Evolutionary conservation across 2,888 invertebrate genomes (phyloP).

Genomic region (Cotesia congregata): DNA sequence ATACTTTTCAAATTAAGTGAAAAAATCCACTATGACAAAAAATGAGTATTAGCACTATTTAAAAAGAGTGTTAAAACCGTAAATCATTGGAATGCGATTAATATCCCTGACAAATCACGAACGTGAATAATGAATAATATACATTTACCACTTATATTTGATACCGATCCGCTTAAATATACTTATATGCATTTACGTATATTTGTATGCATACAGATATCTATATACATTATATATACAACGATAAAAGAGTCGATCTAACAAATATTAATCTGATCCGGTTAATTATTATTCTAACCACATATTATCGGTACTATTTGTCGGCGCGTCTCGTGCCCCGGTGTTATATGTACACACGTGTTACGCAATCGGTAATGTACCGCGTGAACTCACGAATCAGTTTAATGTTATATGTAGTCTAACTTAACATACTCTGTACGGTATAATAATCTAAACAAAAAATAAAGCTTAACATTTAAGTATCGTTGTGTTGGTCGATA

Average conservation of each 20-base stretch:
- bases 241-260: slow-evolving; percentile 14
- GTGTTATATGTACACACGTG: background rate
- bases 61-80: background rate
- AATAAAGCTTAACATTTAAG: background rate
- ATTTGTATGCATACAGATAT: background rate
- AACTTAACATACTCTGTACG: background rate
- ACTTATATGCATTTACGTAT: background rate
- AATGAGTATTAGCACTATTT: too few relatives aligned
- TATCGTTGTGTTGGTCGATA: background rate
- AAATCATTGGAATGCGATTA: background rate
- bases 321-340: background rate
- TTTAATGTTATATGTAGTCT: background rate
- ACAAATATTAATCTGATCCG: slow-evolving; percentile 41
- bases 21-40: too few relatives aligned
- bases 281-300: slow-evolving; percentile 65
- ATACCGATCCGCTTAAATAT: background rate
- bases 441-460: background rate
- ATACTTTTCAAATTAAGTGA: too few relatives aligned
- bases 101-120: background rate
- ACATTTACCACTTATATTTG: background rate
- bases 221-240: background rate
- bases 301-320: slow-evolving; percentile 46
- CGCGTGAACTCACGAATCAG: background rate
- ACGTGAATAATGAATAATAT: slow-evolving; percentile 1
- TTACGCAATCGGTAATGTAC: background rate